Evolutionary conservation across 2,797 vertebrate species (phyloP).

Genomic region (Parotocinclus haroldoi): DNA sequence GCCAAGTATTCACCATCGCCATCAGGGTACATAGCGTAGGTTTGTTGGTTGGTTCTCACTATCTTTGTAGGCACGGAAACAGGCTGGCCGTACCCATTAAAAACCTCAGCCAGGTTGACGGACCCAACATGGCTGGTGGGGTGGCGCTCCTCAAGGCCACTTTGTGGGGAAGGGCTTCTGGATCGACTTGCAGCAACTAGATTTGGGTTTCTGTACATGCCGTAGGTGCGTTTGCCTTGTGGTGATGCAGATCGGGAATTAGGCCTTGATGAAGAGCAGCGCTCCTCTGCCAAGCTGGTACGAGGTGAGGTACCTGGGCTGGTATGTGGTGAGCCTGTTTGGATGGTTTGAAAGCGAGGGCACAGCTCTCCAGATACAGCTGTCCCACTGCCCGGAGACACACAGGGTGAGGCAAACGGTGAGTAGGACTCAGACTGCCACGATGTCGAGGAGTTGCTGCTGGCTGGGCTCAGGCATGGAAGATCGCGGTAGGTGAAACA

Average conservation of each 20-base stretch:
- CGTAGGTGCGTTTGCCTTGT: slow-evolving; percentile 93
- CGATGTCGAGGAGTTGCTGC: slow-evolving; percentile 97
- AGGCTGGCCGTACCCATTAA: slow-evolving; percentile 80
- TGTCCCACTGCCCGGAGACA: slow-evolving; percentile 90
- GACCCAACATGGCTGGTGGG: slow-evolving; percentile 61
- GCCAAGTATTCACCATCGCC: slow-evolving; percentile 82
- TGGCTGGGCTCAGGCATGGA: slow-evolving; percentile 95
- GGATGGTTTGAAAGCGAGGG: slow-evolving; percentile 92
- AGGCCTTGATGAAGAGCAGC: slow-evolving; percentile 84
- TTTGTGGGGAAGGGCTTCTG: slow-evolving; percentile 88
- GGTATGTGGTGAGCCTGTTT: slow-evolving; percentile 94
- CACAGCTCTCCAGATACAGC: slow-evolving; percentile 86
- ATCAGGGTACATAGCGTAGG: slow-evolving; percentile 76
- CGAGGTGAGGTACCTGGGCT: slow-evolving; percentile 93
- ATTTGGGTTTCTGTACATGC: slow-evolving; percentile 81
- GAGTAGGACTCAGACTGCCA: slow-evolving; percentile 98
- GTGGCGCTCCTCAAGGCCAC: slow-evolving; percentile 71
- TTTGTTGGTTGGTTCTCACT: slow-evolving; percentile 85
- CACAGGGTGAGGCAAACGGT: slow-evolving; percentile 94
- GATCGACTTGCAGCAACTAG: slow-evolving; percentile 79
- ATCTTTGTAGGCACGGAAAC: slow-evolving; percentile 87
- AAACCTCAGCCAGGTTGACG: slow-evolving; percentile 73
- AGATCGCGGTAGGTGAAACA: slow-evolving; percentile 85
- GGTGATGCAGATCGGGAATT: slow-evolving; percentile 92
- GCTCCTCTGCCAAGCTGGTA: slow-evolving; percentile 85